Conservation (phyloP, 2,797 vertebrate genomes). For the Glossophaga mutica region DNA sequence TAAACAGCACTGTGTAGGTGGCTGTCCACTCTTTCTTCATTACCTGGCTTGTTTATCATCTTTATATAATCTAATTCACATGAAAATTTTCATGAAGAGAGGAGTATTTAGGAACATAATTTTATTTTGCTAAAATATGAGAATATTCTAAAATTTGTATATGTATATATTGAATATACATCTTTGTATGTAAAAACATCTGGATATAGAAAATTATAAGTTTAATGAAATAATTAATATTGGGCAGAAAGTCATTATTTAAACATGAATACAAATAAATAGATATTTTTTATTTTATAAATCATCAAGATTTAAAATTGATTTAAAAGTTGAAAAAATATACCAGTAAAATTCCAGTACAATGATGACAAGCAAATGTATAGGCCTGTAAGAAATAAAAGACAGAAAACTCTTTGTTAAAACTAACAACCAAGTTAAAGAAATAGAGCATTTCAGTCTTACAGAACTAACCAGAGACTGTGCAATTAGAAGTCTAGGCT, state of each 20-base stretch:
- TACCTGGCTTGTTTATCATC: background rate
- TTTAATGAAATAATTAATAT: slow-evolving; percentile 20
- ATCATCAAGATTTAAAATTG: background rate
- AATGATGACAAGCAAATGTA: background rate
- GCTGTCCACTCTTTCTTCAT: background rate
- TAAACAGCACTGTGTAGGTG: background rate
- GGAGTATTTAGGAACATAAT: background rate
- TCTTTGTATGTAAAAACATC: background rate
- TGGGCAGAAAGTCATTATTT: background rate
- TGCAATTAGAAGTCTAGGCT: background rate
- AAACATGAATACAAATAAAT: background rate
- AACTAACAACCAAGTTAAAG: background rate
- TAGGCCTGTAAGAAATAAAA: background rate
- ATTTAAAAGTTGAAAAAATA: slow-evolving; percentile 4
- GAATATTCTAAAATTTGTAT: background rate
- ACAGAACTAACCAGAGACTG: background rate
- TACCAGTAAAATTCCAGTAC: background rate
- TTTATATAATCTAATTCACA: background rate
- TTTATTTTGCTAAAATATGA: background rate
- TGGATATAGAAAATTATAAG: background rate
- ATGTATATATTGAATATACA: background rate
- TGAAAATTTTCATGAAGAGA: background rate
- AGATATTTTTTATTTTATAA: background rate
- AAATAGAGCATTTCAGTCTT: background rate
- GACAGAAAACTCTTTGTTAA: slow-evolving; percentile 1